A percentile compares a stretch with the other conserved stretches of the same genome.
Conservation (phyloP, 2,113 vertebrate species). For the Laterallus jamaicensis region DNA sequence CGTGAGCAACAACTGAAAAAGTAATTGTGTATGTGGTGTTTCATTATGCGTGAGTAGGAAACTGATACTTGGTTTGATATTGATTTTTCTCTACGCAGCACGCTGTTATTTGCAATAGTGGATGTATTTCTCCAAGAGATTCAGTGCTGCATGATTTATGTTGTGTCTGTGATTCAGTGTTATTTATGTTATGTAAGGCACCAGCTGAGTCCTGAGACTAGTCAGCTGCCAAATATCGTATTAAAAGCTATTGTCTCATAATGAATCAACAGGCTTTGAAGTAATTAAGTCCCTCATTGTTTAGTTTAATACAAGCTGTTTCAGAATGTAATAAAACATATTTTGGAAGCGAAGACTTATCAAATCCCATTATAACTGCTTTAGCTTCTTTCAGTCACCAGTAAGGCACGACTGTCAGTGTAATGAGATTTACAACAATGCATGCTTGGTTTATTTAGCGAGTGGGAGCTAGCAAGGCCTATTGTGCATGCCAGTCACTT, state of each 20-base stretch:
- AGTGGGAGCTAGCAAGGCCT: background rate
- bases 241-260: slow-evolving; percentile 56
- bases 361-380: background rate
- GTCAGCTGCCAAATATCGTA: slow-evolving; percentile 9
- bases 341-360: slow-evolving; percentile 3
- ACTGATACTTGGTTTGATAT: slow-evolving; percentile 2
- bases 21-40: background rate
- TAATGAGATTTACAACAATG: slow-evolving; percentile 12
- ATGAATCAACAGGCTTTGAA: slow-evolving; percentile 49
- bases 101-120: slow-evolving; percentile 8
- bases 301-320: slow-evolving; percentile 49
- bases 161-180: background rate
- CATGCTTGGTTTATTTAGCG: background rate
- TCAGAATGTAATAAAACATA: slow-evolving; percentile 36
- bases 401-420: background rate
- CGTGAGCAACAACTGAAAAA: background rate
- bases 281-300: slow-evolving; percentile 54
- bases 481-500: background rate
- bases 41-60: slow-evolving; percentile 12
- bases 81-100: background rate
- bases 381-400: slow-evolving; percentile 16
- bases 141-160: slow-evolving; percentile 7
- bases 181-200: background rate
- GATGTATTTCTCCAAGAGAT: background rate
- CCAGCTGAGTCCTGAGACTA: slow-evolving; percentile 39